A percentile compares a stretch with the other conserved stretches of the same genome.
Evolutionary conservation across 1,140 invertebrate species (phyloP).

Genomic region (Rhizoglyphus robini): DNA sequence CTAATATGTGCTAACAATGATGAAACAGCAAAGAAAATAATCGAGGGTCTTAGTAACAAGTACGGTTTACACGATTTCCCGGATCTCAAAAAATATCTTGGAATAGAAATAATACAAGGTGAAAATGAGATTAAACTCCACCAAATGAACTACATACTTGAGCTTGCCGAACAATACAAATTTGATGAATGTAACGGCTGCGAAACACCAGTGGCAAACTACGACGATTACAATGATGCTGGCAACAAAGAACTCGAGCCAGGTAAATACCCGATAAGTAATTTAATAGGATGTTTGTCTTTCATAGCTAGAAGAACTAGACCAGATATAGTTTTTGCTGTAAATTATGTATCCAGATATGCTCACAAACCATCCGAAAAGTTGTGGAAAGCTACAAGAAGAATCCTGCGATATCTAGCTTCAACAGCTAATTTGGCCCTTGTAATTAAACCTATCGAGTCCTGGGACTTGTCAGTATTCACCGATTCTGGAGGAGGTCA

Average conservation of each 20-base stretch:
- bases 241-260: background rate
- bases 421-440: slow-evolving; percentile 19
- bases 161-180: background rate
- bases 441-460: no score
- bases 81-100: background rate
- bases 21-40: background rate
- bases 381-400: slow-evolving; percentile 26
- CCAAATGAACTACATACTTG: background rate
- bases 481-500: slow-evolving; percentile 3
- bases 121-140: background rate
- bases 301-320: slow-evolving; percentile 13
- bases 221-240: background rate
- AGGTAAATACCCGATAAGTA: background rate
- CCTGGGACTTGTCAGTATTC: background rate
- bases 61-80: slow-evolving; percentile 15
- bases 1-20: background rate
- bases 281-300: slow-evolving; percentile 13
- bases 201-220: background rate
- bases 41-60: background rate
- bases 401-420: slow-evolving; percentile 29
- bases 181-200: background rate
- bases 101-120: slow-evolving; percentile 12
- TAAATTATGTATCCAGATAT: background rate
- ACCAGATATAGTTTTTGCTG: slow-evolving; percentile 16
- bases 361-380: slow-evolving; percentile 22